Evolutionary conservation across 2,113 vertebrate genomes (phyloP), one percentile per base, ranked within the genome.

Genomic region (Saccopteryx leptura): DNA sequence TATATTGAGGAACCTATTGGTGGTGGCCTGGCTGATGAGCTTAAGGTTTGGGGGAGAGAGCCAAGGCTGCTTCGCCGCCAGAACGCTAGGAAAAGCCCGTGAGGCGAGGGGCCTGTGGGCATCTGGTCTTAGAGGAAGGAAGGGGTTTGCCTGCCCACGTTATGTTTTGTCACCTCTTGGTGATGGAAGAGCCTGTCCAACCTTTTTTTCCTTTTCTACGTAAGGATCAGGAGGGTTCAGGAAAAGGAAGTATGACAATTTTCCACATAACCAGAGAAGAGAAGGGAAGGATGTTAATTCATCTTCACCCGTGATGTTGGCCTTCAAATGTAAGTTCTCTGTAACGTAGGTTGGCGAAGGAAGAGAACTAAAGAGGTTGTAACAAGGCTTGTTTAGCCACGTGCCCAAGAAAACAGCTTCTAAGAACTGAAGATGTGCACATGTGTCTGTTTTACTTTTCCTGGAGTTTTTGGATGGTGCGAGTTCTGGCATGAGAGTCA

Each of bases 301-400:
- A 1, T 98, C 99, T 74, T 99, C 99, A 13, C 96, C 99, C 48
- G 97, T 99, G 95, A 98, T 99, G 88, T 46, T 98, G 0, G 98
- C 99, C 90, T 99, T 99, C 97, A 99, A 98, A 98, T 98, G 99
- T 99, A 98, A 98, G 98, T 98, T 96, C 28, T 89, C 26, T 61
- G 71, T 15, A 24, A 48, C 18, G 75, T 39, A 28, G 24, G 9
- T 9, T 86, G 72, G 68, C 26, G 54, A 12, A 74, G 54, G 65
- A 79, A 87, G 23, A 12, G 9, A 0, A 68, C 52, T 4, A 18
- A 61, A 66, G 81, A 54, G 68, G 24, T 1, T 52, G 9, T 9
- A 79, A 26, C 33, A 21, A 63, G 74, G 92, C 80, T 58, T 58
- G 1, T 19, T 15, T 60, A 63, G 65, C 9, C 76, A 1, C 19